Evolutionary conservation across 2,888 invertebrate species (phyloP), one percentile per base, ranked within the genome.

Genomic region (Hydroisotoma schaefferi): DNA sequence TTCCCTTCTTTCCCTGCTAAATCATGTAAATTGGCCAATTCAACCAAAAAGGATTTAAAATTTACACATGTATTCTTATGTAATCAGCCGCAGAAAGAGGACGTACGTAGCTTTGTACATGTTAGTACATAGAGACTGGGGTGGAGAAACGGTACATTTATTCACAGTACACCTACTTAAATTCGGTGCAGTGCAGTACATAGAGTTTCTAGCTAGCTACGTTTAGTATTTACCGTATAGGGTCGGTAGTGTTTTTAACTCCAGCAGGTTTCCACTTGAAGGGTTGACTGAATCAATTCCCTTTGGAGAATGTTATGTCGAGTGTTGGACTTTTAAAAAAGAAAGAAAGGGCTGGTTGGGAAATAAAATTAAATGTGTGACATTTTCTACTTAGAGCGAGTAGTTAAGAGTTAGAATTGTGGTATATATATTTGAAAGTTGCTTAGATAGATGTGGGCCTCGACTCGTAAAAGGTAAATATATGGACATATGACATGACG

Each of bases 401-500:
- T n/a, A n/a, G n/a, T n/a, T n/a, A n/a, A n/a, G n/a, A n/a, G n/a
- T n/a, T n/a, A n/a, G n/a, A n/a, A n/a, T n/a, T n/a, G n/a, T n/a
- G n/a, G n/a, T n/a, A n/a, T n/a, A n/a, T n/a, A n/a, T n/a, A n/a
- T n/a, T n/a, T n/a, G 15, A 33, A 15, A 33, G 33, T 33, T 33
- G 33, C 8, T 33, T 38, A 22, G 33, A 33, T 10, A 15, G 33
- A 33, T 15, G 33, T 33, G 8, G 33, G 33, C 33, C 33, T 33
- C 8, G 8, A 33, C 8, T 33, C 15, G 15, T 15, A 33, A 8
- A 15, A 33, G 33, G 33, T 23, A 46, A 25, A 22, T 25, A 46
- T 15, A 10, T 15, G 33, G 8, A 8, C 33, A 33, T 33, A 15
- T 33, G 46, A 55, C 61, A 60, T 61, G 65, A 64, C 68, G 63